These are phyloP conservation scores for Acrocephalus scirpaceus DNA, from an alignment of 2,797 vertebrate species.

Conservation along the genomic window DNA sequence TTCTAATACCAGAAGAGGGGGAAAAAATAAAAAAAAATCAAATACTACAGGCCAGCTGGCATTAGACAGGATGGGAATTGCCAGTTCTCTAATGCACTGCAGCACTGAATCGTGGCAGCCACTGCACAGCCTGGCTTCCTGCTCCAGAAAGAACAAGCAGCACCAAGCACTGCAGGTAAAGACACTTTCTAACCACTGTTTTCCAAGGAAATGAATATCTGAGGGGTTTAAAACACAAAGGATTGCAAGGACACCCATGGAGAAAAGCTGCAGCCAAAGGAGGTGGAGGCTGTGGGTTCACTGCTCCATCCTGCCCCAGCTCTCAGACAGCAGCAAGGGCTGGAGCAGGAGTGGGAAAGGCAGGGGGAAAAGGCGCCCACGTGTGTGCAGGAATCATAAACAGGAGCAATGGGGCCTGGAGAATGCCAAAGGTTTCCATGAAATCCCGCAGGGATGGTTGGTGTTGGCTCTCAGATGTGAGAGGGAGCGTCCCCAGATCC, in stretches of 20 bases:
- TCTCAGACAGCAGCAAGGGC: background rate
- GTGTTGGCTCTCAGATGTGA: background rate
- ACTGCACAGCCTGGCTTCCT: background rate
- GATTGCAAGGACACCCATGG: rapidly evolving
- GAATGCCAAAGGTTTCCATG: background rate
- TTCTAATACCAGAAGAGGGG: background rate
- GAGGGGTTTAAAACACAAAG: background rate
- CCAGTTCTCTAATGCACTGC: constrained; percentile 36
- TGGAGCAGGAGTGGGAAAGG: background rate
- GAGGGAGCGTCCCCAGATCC: background rate
- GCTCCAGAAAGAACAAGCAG: background rate
- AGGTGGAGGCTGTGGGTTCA: background rate
- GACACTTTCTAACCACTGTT: background rate
- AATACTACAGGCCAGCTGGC: constrained; percentile 11
- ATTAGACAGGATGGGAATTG: background rate
- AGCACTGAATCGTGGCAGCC: background rate
- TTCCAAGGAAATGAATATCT: background rate
- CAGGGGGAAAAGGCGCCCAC: background rate
- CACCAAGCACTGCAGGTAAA: background rate
- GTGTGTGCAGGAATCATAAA: background rate
- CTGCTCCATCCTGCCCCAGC: background rate
- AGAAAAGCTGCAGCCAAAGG: background rate
- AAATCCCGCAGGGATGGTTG: background rate
- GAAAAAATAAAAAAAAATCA: background rate
- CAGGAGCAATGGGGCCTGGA: background rate